Conservation (phyloP, 2,888 invertebrate species). For the Agrotis segetum region DNA sequence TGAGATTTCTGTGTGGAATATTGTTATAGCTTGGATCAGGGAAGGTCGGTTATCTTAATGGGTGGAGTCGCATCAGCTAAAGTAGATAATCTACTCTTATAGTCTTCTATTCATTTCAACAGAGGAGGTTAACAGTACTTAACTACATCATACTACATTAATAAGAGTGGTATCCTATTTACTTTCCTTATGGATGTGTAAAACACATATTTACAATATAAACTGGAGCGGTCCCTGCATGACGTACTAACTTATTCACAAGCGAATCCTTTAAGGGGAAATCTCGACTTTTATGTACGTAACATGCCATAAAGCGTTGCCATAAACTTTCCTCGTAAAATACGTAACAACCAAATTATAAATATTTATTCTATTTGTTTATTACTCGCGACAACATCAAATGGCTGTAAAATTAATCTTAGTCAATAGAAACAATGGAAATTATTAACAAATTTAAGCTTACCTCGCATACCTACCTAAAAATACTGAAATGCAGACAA, state of each 20-base stretch:
- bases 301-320: slow-evolving; percentile 86
- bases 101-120: not conserved
- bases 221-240: slow-evolving; percentile 61
- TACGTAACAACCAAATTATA: slow-evolving; percentile 84
- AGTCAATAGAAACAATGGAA: slow-evolving; percentile 12
- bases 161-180: slow-evolving; percentile 44
- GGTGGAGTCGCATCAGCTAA: slow-evolving; percentile 11
- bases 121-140: not conserved
- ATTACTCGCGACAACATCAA: slow-evolving; percentile 46
- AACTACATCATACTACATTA: slow-evolving; percentile 8
- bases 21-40: slow-evolving; percentile 21
- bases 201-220: slow-evolving; percentile 54
- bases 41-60: slow-evolving; percentile 29
- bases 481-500: no score
- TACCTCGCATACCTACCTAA: not conserved
- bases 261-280: slow-evolving; percentile 82
- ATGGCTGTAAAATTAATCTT: slow-evolving; percentile 26
- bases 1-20: slow-evolving; percentile 47
- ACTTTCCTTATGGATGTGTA: slow-evolving; percentile 34
- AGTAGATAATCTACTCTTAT: slow-evolving; percentile 5
- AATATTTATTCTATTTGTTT: slow-evolving; percentile 79
- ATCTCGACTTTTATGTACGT: slow-evolving; percentile 88
- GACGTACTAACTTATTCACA: slow-evolving; percentile 86
- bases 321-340: slow-evolving; percentile 86
- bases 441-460: not conserved